phyloP scores from a whole-genome alignment of 2,113 vertebrate genomes.

The Astur gentilis region DNA sequence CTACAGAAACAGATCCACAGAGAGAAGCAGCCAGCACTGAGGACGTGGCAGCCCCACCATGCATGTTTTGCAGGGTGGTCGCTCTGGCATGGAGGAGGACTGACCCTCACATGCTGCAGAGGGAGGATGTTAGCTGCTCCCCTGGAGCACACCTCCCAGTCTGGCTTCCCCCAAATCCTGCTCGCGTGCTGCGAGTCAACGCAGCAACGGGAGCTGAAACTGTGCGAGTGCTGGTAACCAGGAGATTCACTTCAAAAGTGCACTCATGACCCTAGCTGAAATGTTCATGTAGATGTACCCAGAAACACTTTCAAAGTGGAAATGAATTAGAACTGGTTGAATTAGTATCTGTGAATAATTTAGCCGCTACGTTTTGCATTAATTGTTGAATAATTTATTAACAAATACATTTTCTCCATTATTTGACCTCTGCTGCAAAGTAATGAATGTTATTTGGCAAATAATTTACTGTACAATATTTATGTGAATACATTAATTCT shows the following conservation, averaged over 20 bases:
- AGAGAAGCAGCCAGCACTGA: not conserved
- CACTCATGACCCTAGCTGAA: not conserved
- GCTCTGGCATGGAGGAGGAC: not conserved
- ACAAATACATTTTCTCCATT: conserved; percentile 52
- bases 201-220: accelerated
- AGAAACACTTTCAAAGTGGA: not conserved
- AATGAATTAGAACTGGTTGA: conserved; percentile 18
- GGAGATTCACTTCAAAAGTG: not conserved
- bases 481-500: conserved; percentile 6
- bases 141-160: accelerated
- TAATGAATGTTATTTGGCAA: conserved; percentile 41
- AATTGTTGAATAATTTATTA: conserved; percentile 54
- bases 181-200: accelerated
- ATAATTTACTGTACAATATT: conserved; percentile 43
- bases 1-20: too few relatives aligned
- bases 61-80: accelerated
- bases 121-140: not conserved
- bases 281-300: not conserved
- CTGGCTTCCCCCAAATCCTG: accelerated
- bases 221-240: accelerated
- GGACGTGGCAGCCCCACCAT: not conserved
- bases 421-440: conserved; percentile 27
- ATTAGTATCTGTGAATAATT: conserved; percentile 51
- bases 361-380: not conserved
- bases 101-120: accelerated